A percentile compares a stretch with the other conserved stretches of the same genome.
Conservation (phyloP, 2,888 invertebrate genomes). For the Perizoma affinitatum region DNA sequence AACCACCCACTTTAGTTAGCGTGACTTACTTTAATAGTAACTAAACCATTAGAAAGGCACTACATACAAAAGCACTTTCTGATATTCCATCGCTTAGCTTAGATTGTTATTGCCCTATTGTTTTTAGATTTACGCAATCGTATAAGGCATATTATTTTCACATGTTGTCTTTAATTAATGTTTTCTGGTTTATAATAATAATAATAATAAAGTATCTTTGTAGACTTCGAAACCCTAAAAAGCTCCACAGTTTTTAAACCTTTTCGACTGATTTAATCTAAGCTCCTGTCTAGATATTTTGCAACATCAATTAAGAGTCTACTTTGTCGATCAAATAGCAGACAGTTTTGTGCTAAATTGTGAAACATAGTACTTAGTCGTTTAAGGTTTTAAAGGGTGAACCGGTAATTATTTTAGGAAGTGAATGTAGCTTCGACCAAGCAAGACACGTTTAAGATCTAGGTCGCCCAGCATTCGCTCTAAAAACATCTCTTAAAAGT, state of each 20-base stretch:
- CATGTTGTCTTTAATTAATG: neutral
- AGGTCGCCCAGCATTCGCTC: neutral
- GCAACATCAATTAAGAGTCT: constrained; percentile 51
- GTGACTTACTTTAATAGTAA: constrained; percentile 25
- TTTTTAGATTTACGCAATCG: constrained; percentile 25
- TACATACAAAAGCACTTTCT: constrained; percentile 28
- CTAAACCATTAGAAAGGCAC: constrained; percentile 28
- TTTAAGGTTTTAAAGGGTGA: constrained; percentile 42
- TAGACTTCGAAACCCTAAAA: too few species aligned
- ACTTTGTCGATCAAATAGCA: constrained; percentile 29
- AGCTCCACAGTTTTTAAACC: constrained; percentile 8
- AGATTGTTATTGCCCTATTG: constrained; percentile 31
- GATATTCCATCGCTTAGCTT: constrained; percentile 22
- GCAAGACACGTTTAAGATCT: constrained; percentile 10
- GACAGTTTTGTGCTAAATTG: constrained; percentile 29
- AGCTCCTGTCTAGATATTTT: constrained; percentile 36
- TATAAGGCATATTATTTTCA: constrained; percentile 15
- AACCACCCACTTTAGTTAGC: constrained; percentile 14
- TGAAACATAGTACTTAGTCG: constrained; percentile 18
- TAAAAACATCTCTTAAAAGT: neutral
- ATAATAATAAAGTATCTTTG: too few species aligned
- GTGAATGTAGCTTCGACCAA: constrained; percentile 35
- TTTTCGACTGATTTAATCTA: neutral
- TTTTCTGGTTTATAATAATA: too few species aligned
- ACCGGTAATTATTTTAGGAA: constrained; percentile 46